Conservation (phyloP, 2,888 invertebrate genomes). For the Sinelater perroti region DNA sequence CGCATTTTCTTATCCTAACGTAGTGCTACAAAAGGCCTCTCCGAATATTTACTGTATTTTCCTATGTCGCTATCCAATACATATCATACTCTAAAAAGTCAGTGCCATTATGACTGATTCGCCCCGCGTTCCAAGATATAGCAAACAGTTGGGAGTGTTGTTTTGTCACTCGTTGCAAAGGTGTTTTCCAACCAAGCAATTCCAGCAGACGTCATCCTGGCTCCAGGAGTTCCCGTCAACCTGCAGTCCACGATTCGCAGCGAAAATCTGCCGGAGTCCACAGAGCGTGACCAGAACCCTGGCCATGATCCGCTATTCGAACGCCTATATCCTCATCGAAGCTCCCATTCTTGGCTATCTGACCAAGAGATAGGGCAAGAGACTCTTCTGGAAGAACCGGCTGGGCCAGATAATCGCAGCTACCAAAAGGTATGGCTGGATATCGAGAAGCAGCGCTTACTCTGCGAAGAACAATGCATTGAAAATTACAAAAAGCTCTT, state of each 20-base stretch:
- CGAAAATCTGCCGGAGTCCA: slow-evolving; percentile 48
- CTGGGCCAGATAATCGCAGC: slow-evolving; percentile 9
- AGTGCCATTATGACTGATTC: slow-evolving; percentile 58
- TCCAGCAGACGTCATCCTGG: slow-evolving; percentile 55
- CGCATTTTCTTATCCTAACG: slow-evolving; percentile 41
- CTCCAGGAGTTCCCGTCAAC: slow-evolving; percentile 57
- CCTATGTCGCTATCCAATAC: slow-evolving; percentile 56
- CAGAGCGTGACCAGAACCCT: slow-evolving; percentile 46
- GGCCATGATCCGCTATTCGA: slow-evolving; percentile 25
- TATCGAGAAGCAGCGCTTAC: slow-evolving; percentile 36
- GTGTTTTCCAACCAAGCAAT: slow-evolving; percentile 38
- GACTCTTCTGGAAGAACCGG: slow-evolving; percentile 1
- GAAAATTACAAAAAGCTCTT: slow-evolving; percentile 29
- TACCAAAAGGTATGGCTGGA: slow-evolving; percentile 34
- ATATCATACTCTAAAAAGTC: slow-evolving; percentile 51
- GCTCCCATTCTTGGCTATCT: slow-evolving; percentile 21
- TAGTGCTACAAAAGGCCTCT: slow-evolving; percentile 42
- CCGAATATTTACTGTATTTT: slow-evolving; percentile 44
- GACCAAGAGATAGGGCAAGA: slow-evolving; percentile 28
- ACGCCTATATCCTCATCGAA: slow-evolving; percentile 23
- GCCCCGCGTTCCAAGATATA: slow-evolving; percentile 48
- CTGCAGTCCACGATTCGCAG: slow-evolving; percentile 50
- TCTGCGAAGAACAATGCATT: slow-evolving; percentile 26
- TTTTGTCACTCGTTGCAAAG: slow-evolving; percentile 36
- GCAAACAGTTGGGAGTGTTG: slow-evolving; percentile 45